Evolutionary conservation across 1,140 invertebrate species (phyloP).

Genomic region (Drosophila bocqueti): DNA sequence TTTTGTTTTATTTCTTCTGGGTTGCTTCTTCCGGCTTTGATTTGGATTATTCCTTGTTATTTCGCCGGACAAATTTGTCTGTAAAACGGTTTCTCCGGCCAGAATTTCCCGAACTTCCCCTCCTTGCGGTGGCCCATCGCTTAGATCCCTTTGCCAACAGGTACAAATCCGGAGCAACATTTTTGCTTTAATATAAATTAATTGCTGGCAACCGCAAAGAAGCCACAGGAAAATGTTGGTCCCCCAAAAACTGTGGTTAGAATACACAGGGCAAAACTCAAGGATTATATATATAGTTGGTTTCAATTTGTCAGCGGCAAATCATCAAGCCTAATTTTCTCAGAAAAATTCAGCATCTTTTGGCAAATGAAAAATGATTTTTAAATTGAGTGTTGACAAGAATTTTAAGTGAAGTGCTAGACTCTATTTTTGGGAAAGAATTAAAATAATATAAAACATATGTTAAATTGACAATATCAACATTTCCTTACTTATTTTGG

Average conservation of each 20-base stretch:
- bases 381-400: not conserved
- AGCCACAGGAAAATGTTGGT: conserved; percentile 35
- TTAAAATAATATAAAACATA: not conserved
- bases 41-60: conserved; percentile 24
- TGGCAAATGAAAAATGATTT: not conserved
- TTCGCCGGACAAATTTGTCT: conserved; percentile 21
- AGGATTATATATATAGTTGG: not conserved
- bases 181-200: conserved; percentile 48
- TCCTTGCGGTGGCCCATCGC: conserved; percentile 19
- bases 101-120: conserved; percentile 23
- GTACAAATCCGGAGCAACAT: conserved; percentile 45
- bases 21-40: conserved; percentile 21
- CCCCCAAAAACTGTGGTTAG: conserved; percentile 6
- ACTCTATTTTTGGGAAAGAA: not conserved
- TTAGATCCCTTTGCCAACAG: conserved; percentile 39
- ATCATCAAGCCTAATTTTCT: not conserved
- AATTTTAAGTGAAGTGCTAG: not conserved
- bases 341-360: not conserved
- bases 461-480: not conserved
- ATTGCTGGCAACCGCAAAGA: conserved; percentile 46
- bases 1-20: conserved; percentile 22
- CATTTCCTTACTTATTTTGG: not conserved
- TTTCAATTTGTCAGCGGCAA: conserved; percentile 6
- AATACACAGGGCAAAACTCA: conserved; percentile 20
- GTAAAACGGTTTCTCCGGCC: conserved; percentile 23